phyloP scores from a whole-genome alignment of 2,113 vertebrate genomes.

The Calypte anna region DNA sequence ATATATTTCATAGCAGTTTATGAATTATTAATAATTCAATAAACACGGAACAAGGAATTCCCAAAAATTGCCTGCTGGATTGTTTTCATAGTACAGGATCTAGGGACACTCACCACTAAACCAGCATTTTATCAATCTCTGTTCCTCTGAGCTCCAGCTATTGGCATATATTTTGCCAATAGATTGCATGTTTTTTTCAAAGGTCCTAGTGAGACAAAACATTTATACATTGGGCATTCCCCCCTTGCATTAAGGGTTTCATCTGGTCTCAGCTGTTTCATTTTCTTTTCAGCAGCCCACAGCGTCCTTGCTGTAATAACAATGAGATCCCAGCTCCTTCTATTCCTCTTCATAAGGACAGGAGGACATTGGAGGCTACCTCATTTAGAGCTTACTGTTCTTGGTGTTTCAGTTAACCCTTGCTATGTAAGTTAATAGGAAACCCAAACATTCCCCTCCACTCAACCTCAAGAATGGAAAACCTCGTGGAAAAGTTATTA shows the following conservation, averaged over 20 bases:
- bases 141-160: not conserved
- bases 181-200: conserved; percentile 56
- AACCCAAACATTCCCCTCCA: not conserved
- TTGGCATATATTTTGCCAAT: conserved; percentile 25
- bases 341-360: not conserved
- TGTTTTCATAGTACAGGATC: not conserved
- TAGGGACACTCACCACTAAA: not conserved
- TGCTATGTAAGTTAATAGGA: not conserved
- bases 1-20: not conserved
- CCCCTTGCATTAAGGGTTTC: conserved; percentile 26
- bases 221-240: conserved; percentile 1
- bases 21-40: not conserved
- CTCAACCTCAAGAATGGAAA: not conserved
- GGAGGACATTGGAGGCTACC: not conserved
- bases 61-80: not conserved
- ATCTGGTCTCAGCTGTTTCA: conserved; percentile 63
- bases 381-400: not conserved
- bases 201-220: not conserved
- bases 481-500: not conserved
- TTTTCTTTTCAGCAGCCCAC: conserved; percentile 53
- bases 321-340: not conserved
- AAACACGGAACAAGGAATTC: not conserved
- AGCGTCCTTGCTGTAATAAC: conserved; percentile 29
- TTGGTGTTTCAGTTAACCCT: conserved; percentile 1
- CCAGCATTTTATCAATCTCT: not conserved